Percentiles rank a stretch among this genome's conserved stretches.
phyloP scores from a whole-genome alignment of 2,113 vertebrate species.

The Dascyllus trimaculatus region DNA sequence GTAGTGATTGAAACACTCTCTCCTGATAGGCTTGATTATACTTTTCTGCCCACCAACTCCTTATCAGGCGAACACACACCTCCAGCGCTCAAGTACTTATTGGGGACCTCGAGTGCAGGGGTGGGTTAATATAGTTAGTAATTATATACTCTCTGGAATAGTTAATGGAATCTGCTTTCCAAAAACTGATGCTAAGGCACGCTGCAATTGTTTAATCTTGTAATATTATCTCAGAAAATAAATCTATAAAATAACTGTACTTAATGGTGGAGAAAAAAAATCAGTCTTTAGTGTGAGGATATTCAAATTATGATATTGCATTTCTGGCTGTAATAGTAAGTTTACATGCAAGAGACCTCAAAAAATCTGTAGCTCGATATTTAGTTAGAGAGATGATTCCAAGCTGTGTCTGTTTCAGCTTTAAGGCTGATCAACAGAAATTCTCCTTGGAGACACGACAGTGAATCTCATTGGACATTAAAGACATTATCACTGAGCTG shows the following conservation, averaged over 20 bases:
- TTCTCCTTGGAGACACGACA: background rate
- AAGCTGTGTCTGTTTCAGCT: too few relatives aligned
- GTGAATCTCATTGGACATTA: background rate
- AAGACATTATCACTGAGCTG: constrained; percentile 1
- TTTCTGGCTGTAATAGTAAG: too few relatives aligned
- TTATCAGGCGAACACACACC: constrained; percentile 59
- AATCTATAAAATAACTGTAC: background rate
- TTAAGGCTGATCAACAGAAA: too few relatives aligned
- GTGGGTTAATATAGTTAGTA: constrained; percentile 33
- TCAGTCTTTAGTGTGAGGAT: background rate
- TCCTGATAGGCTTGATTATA: constrained; percentile 27
- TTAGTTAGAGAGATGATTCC: background rate
- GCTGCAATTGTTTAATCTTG: background rate
- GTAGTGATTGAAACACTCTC: background rate
- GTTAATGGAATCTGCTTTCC: background rate
- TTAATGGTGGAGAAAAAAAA: background rate
- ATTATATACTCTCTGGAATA: constrained; percentile 13
- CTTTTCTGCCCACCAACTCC: constrained; percentile 12
- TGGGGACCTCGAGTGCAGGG: constrained; percentile 31
- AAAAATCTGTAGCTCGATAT: background rate
- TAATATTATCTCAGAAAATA: background rate
- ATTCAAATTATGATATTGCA: background rate
- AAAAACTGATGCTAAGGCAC: background rate
- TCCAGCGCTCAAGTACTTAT: constrained; percentile 26
- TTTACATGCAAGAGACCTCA: background rate